Base-by-base conservation (phyloP, 2,113 vertebrate genomes). In the Corvus moneduloides region DNA sequence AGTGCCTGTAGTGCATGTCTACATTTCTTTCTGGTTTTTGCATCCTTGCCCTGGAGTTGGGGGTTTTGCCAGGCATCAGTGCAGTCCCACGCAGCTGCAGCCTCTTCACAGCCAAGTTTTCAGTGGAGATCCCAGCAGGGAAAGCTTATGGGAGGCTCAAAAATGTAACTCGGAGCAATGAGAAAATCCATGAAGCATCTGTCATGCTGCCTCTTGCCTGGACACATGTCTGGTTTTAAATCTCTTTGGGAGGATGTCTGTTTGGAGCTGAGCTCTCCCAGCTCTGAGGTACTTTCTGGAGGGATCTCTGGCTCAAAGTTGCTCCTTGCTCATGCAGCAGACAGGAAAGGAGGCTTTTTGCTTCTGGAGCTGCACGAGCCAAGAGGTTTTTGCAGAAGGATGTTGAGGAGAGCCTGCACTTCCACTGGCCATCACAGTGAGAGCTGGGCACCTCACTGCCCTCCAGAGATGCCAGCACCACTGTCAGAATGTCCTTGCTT, bases 61-160 rank as follows among this genome's bases (percentile, higher is more conserved):
- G 44, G n/a, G 10, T 26, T 86, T 84, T 94, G 55, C 72, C 62
- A 86, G 87, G 23, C 28, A 43, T 49, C 59, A 44, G 39, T 48
- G 78, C 48, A 19, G 48, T 41, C 73, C 76, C 4, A 4, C 1
- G 0, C 66, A 87, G 69, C 87, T 87, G 86, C 73, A 86, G 17
- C 44, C 55, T 90, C 67, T 88, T 93, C 61, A 59, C 52, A 74
- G 58, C 63, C 83, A 89, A 78, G 62, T 49, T 87, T 80, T 92
- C 68, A 27, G 64, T 86, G 77, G 55, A 55, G 41, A 27, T 90
- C 78, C 62, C 72, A 90, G 39, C 48, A 63, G 52, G 48, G 76
- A 28, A 54, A 51, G 37, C 64, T 55, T 76, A 30, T 26, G 54
- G 55, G 54, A 86, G 30, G 33, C 75, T 86, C 18, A 3, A 11